phyloP scores from a whole-genome alignment of 2,797 vertebrate species.

The Artibeus jamaicensis region DNA sequence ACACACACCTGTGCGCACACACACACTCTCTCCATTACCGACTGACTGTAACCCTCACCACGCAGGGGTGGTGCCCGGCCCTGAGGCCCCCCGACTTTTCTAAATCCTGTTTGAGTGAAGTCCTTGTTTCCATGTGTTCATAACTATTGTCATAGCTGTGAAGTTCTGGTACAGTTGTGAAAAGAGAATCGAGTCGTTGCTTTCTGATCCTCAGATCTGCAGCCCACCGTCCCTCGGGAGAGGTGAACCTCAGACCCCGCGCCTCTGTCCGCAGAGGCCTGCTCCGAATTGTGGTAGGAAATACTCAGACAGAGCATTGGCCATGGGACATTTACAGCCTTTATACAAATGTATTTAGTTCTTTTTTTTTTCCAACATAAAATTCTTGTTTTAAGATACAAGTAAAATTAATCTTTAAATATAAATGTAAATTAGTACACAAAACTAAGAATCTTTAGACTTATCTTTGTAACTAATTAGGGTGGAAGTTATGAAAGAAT shows the following conservation, averaged over 20 bases:
- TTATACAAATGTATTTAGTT: conserved; percentile 84
- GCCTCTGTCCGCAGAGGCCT: conserved; percentile 82
- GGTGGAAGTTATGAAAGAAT: conserved; percentile 85
- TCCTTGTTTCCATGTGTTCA: conserved; percentile 91
- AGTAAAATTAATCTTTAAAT: conserved; percentile 86
- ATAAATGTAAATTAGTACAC: conserved; percentile 87
- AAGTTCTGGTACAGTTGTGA: conserved; percentile 97
- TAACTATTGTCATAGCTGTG: conserved; percentile 95
- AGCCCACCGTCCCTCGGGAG: conserved; percentile 82
- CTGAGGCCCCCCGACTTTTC: conserved; percentile 89
- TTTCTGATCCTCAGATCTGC: conserved; percentile 87
- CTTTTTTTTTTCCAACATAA: conserved; percentile 77
- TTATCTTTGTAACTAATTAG: conserved; percentile 89
- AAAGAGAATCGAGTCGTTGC: conserved; percentile 87
- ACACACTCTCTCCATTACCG: conserved; percentile 82
- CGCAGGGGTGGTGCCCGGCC: conserved; percentile 94
- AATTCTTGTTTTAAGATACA: conserved; percentile 86
- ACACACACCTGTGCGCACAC: conserved; percentile 47
- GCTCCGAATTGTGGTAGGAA: conserved; percentile 83
- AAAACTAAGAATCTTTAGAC: conserved; percentile 85
- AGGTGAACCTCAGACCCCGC: conserved; percentile 84
- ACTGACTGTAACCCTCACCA: conserved; percentile 95
- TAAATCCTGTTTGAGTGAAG: conserved; percentile 90
- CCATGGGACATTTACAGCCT: conserved; percentile 83
- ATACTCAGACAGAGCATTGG: conserved; percentile 83